phyloP scores from a whole-genome alignment of 2,797 vertebrate genomes.

The Glyptemys insculpta region DNA sequence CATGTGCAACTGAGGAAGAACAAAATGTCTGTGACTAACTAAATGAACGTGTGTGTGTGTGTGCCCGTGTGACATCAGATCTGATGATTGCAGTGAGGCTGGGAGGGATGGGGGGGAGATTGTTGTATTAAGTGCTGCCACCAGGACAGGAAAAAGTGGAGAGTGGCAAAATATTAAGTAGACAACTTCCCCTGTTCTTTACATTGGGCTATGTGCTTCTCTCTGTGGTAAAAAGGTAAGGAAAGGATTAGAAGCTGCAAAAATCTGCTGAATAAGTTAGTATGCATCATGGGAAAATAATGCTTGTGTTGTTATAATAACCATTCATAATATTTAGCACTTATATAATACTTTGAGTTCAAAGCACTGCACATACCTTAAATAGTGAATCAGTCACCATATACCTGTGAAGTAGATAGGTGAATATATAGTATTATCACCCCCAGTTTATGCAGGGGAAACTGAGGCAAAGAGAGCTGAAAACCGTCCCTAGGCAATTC shows the following conservation, averaged over 20 bases:
- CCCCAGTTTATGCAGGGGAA: conserved; percentile 30
- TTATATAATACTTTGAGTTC: rapidly evolving
- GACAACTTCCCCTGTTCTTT: not conserved
- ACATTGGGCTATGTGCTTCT: not conserved
- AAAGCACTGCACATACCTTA: rapidly evolving
- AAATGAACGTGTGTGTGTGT: not conserved
- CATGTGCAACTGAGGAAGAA: conserved; percentile 45
- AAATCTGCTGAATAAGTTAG: rapidly evolving
- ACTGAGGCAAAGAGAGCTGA: not conserved
- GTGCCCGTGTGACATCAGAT: not conserved
- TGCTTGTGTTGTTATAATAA: not conserved
- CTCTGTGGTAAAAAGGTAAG: not conserved
- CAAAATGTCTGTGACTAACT: conserved; percentile 39
- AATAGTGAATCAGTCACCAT: conserved; percentile 17
- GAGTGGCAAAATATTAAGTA: not conserved
- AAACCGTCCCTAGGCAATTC: not conserved
- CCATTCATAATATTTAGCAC: not conserved
- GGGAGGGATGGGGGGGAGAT: not conserved
- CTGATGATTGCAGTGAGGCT: not conserved
- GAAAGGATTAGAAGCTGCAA: not conserved
- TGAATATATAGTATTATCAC: conserved; percentile 40
- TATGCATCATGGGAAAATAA: not conserved
- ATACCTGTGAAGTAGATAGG: not conserved
- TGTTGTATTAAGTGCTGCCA: not conserved
- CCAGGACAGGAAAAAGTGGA: not conserved